Evolutionary conservation across 1,140 invertebrate genomes (phyloP).

Genomic region (Drosophila rhopaloa): DNA sequence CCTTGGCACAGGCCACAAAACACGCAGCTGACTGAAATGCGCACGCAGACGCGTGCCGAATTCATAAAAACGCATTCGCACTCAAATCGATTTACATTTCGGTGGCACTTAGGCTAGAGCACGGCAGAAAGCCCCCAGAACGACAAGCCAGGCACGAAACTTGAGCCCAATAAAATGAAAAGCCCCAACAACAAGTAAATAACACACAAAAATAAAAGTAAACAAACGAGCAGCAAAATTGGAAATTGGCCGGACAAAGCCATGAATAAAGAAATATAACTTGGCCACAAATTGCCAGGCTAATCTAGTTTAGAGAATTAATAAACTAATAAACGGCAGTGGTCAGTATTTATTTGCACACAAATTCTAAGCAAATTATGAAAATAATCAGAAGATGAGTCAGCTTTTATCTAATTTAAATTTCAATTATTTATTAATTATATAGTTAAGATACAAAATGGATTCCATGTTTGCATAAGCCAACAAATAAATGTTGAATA

Average conservation of each 20-base stretch:
- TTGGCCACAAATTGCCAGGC: too few relatives aligned
- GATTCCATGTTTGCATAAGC: too few relatives aligned
- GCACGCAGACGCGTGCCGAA: slow-evolving; percentile 80
- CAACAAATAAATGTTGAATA: too few relatives aligned
- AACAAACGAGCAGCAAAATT: slow-evolving; percentile 9
- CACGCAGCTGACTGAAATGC: slow-evolving; percentile 54
- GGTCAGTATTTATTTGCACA: too few relatives aligned
- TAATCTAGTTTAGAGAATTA: not conserved
- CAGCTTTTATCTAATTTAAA: too few relatives aligned
- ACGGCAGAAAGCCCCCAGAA: slow-evolving; percentile 41
- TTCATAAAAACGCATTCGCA: slow-evolving; percentile 75
- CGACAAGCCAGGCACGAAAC: slow-evolving; percentile 59
- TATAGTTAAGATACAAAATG: not conserved
- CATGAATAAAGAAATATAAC: not conserved
- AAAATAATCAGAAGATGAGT: too few relatives aligned
- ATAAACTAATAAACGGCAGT: not conserved
- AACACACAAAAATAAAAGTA: slow-evolving; percentile 5
- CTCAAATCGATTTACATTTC: slow-evolving; percentile 76
- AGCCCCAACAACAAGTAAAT: slow-evolving; percentile 5
- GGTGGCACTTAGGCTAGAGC: slow-evolving; percentile 58
- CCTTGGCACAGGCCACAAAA: slow-evolving; percentile 21
- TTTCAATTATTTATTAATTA: too few relatives aligned
- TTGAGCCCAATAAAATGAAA: slow-evolving; percentile 68
- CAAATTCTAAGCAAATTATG: not conserved
- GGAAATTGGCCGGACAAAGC: slow-evolving; percentile 7